A percentile compares a stretch with the other conserved stretches of the same genome.
phyloP scores from a whole-genome alignment of 2,113 vertebrate species.

The Egretta garzetta region DNA sequence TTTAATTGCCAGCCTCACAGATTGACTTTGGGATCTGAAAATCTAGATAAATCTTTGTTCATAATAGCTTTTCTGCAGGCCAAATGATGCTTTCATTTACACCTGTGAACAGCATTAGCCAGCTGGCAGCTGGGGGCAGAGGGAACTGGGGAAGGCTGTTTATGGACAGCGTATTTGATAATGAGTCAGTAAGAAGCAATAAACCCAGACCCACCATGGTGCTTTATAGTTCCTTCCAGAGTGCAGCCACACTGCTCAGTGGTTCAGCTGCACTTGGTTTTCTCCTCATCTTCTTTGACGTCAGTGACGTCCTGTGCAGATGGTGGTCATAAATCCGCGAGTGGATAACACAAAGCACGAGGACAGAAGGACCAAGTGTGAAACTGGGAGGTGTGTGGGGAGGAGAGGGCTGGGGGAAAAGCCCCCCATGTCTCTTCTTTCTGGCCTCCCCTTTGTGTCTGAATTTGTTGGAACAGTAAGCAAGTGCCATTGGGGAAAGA shows the following conservation, averaged over 20 bases:
- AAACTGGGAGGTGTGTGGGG: neutral
- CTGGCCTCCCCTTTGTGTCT: neutral
- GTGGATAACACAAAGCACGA: neutral
- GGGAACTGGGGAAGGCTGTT: neutral
- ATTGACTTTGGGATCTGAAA: neutral
- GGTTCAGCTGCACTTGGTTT: neutral
- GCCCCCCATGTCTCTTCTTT: accelerated
- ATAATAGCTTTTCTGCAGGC: neutral
- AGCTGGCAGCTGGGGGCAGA: neutral
- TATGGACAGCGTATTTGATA: neutral
- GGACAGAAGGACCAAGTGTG: neutral
- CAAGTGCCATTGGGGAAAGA: accelerated
- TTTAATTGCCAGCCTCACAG: neutral
- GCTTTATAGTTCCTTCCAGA: neutral
- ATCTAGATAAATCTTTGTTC: neutral
- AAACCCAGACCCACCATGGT: neutral
- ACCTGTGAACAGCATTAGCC: neutral
- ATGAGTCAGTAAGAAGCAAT: neutral
- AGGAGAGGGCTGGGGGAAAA: neutral
- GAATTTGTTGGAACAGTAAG: neutral
- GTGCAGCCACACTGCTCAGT: neutral
- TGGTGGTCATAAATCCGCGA: neutral
- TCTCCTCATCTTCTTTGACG: neutral
- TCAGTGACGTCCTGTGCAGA: neutral
- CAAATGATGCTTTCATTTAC: neutral